Conservation (phyloP, 1,140 invertebrate species). For the Drosophila murphyi region DNA sequence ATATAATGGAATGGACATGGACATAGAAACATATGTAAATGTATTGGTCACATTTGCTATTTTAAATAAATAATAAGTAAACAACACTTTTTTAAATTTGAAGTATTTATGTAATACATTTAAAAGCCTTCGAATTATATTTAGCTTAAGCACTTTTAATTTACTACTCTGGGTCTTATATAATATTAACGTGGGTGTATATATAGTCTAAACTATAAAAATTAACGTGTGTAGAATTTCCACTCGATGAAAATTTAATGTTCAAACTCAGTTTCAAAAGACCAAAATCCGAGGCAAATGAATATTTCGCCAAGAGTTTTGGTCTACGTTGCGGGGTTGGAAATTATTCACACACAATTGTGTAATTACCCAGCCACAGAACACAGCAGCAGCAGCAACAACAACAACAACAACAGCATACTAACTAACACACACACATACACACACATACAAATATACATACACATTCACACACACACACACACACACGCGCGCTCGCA, state of each 20-base stretch:
- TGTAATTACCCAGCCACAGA: conserved; percentile 79
- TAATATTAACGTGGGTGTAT: neutral
- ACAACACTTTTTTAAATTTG: too few species aligned
- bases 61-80: too few species aligned
- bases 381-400: conserved; percentile 44
- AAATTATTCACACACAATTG: conserved; percentile 80
- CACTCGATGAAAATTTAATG: conserved; percentile 14
- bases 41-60: too few species aligned
- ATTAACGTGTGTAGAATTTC: neutral
- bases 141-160: too few species aligned
- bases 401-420: conserved; percentile 10
- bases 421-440: conserved; percentile 27
- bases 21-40: too few species aligned
- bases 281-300: conserved; percentile 11
- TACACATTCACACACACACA: conserved; percentile 9
- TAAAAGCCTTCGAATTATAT: too few species aligned
- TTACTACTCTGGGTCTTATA: too few species aligned
- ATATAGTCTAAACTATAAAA: neutral
- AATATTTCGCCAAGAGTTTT: conserved; percentile 5
- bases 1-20: too few species aligned
- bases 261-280: conserved; percentile 29
- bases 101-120: too few species aligned
- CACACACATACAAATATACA: conserved; percentile 30
- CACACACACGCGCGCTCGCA: conserved; percentile 23
- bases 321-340: conserved; percentile 49